Base-by-base conservation (phyloP, 2,888 invertebrate species). In the Vesta saturnalis region DNA sequence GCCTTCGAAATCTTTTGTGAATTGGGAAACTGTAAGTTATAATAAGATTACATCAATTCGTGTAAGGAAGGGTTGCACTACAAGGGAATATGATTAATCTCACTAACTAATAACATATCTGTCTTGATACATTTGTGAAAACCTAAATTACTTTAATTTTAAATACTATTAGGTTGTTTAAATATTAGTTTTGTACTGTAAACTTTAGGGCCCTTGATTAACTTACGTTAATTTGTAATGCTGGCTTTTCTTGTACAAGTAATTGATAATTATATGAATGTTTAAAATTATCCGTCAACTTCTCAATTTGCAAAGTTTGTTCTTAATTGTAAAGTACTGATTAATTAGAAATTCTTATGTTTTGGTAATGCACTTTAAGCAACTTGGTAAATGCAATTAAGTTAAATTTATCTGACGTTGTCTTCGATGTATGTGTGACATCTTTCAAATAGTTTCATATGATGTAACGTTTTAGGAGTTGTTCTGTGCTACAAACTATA, bases 81-180 rank as follows among this genome's bases (percentile, higher is more conserved):
- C 23, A 23, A 8, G 43, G 14, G 43, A 43, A 43, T 6, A 21
- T 52, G 52, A 52, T 52, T 52, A 52, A 52, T 52, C 19, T 52
- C 4, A 18, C 12, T 52, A 52, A 52, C 19, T 52, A 52, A 52
- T 39, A 10, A n/a, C 23, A 23, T 23, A 23, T 3, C 23, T 3
- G 23, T 3, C 8, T 5, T 23, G 8, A 39, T n/a, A 39, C 39
- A n/a, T 39, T 39, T 39, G 12, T 1, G 12, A 39, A 39, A 39
- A 39, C n/a, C n/a, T 4, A n/a, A 39, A 39, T 1, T 39, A 6
- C 8, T n/a, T 39, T 39, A 12, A 39, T 39, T 23, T 23, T 23
- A 23, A 23, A 23, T 23, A 23, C 8, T 6, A 39, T n/a, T 1
- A 39, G 39, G 39, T 39, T n/a, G n/a, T n/a, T n/a, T n/a, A n/a